A percentile compares a stretch with the other conserved stretches of the same genome.
Conservation (phyloP, 30 jellyfish, hydroid and myxozoan genomes). For the Phacellophora camtschatica region DNA sequence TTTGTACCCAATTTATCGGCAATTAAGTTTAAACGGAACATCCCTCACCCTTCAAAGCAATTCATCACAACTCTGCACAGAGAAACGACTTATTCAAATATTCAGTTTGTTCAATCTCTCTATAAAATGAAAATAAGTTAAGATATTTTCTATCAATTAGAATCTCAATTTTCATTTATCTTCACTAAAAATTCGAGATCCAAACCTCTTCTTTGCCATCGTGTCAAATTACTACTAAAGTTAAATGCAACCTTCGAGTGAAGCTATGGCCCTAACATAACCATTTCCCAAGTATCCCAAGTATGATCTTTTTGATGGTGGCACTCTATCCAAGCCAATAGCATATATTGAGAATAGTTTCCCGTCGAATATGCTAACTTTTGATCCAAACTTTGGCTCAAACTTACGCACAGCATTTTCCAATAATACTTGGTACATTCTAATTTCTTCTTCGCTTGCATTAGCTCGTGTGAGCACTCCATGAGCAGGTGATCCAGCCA, state of each 20-base stretch:
- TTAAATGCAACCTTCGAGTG: not conserved
- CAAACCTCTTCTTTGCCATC: too few relatives aligned
- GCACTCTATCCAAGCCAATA: slow-evolving; percentile 7
- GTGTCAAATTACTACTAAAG: too few relatives aligned
- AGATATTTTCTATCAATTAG: too few relatives aligned
- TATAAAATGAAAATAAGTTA: too few relatives aligned
- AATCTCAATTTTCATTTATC: too few relatives aligned
- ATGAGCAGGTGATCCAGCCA: slow-evolving; percentile 45
- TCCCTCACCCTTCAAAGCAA: too few relatives aligned
- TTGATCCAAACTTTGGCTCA: not conserved
- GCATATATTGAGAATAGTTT: slow-evolving; percentile 1
- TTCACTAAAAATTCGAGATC: too few relatives aligned
- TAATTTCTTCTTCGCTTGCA: slow-evolving; percentile 15
- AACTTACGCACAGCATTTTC: not conserved
- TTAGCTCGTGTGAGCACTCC: slow-evolving; percentile 21
- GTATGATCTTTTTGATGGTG: not conserved
- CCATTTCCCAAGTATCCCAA: not conserved
- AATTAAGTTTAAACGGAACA: too few relatives aligned
- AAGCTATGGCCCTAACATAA: slow-evolving; percentile 9
- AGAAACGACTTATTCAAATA: too few relatives aligned
- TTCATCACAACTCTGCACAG: too few relatives aligned
- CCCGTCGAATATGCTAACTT: not conserved
- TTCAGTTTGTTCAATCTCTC: too few relatives aligned
- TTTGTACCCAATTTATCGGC: too few relatives aligned
- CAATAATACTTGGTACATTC: not conserved